Conservation (phyloP, 2,113 vertebrate genomes). For the Spizaetus ornatus region DNA sequence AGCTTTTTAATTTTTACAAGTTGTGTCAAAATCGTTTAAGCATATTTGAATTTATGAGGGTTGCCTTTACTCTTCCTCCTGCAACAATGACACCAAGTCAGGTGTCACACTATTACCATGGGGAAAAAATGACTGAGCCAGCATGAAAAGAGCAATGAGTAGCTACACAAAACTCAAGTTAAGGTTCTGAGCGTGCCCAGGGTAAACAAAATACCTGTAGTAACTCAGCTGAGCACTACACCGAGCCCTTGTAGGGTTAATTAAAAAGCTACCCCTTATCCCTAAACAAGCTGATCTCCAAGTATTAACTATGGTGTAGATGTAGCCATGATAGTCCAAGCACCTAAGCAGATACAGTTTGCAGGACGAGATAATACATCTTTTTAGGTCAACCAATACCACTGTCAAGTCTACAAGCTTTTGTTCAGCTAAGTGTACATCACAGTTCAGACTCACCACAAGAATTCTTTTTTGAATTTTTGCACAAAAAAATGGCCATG, state of each 20-base stretch:
- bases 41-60: background rate
- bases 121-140: background rate
- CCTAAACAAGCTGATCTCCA: background rate
- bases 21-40: background rate
- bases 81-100: background rate
- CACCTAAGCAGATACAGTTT: background rate
- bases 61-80: background rate
- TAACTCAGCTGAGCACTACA: background rate
- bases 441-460: background rate
- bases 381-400: background rate
- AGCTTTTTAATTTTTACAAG: constrained; percentile 18
- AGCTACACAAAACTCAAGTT: background rate
- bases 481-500: background rate
- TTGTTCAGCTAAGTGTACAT: background rate
- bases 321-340: background rate
- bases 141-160: background rate
- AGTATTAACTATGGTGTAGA: background rate
- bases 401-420: background rate
- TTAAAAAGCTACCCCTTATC: background rate
- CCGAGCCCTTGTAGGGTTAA: background rate
- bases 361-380: background rate
- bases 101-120: background rate
- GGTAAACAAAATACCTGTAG: background rate
- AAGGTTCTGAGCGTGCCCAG: background rate
- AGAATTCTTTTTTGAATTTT: background rate